Evolutionary conservation across 2,888 invertebrate species (phyloP), one percentile per base, ranked within the genome.

Genomic region (Lochmaea crataegi): DNA sequence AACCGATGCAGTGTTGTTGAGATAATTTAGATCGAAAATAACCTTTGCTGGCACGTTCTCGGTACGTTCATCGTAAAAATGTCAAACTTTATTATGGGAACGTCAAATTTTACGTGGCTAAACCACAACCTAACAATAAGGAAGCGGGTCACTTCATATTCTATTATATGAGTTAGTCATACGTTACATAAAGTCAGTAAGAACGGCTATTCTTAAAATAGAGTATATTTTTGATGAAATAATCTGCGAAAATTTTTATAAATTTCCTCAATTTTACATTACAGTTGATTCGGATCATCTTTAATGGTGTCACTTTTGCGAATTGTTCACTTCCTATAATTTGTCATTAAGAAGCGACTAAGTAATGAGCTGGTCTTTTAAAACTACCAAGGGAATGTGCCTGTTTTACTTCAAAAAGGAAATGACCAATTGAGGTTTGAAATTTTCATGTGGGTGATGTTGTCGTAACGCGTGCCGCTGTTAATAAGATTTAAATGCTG

Each of bases 381-480:
- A 74, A 70, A 74, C 72, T 71, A 74, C 75, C 76, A 69, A 72
- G 71, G 66, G 51, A 67, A 72, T 64, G 69, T 78, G 76, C 63
- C 41, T 53, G 69, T 74, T 65, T 66, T 74, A 77, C 76, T 76
- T 68, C 68, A 75, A 78, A 53, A 75, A 80, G 80, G 80, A 80
- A 80, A 76, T 80, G 78, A 77, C 79, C 80, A 80, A 80, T 80
- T 79, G 76, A 74, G 69, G 61, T 61, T 74, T 42, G 42, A 64
- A 72, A 75, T 45, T 72, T 56, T 16, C 68, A 75, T 74, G 79
- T 78, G 77, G 78, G 79, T 71, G 76, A 77, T 71, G 75, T 75
- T 60, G 65, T 58, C 60, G 18, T 45, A 57, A 75, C 77, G 76
- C 77, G 78, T 79, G 78, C 76, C 73, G 51, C 65, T 58, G 60